phyloP scores from a whole-genome alignment of 1,140 invertebrate species.

The Brachystomella parvula region DNA sequence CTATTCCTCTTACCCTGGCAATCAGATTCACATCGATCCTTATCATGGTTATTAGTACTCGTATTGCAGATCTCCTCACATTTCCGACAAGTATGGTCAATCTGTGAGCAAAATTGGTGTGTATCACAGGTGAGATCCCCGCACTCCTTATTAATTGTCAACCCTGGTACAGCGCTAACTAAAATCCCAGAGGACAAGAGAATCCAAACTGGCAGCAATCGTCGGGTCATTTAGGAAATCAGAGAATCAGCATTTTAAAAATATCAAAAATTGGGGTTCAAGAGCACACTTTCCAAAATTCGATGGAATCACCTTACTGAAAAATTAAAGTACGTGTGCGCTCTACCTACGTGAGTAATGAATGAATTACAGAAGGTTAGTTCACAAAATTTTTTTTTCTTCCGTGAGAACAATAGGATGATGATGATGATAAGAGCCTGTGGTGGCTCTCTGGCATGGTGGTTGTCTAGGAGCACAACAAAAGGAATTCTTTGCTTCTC shows the following conservation, averaged over 20 bases:
- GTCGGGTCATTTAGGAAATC: background rate
- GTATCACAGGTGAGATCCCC: background rate
- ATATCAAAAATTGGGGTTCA: background rate
- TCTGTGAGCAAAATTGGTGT: conserved; percentile 1
- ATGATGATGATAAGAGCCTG: background rate
- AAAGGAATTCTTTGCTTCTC: background rate
- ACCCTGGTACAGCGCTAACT: background rate
- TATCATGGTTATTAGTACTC: background rate
- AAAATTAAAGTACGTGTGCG: background rate
- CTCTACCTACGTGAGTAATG: too few relatives aligned
- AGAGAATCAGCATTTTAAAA: background rate
- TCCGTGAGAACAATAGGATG: background rate
- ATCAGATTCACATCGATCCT: background rate
- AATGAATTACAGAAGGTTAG: too few relatives aligned
- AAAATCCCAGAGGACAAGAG: background rate
- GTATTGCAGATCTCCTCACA: background rate
- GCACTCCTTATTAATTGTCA: background rate
- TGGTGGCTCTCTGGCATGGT: too few relatives aligned
- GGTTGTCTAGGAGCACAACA: too few relatives aligned
- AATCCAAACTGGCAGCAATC: background rate
- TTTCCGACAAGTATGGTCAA: background rate
- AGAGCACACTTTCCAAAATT: background rate
- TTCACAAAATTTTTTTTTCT: too few relatives aligned
- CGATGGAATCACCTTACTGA: background rate
- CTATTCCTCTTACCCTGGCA: conserved; percentile 4